A percentile compares a stretch with the other conserved stretches of the same genome.
Evolutionary conservation across 1,140 invertebrate genomes (phyloP).

Genomic region (Hycleus cichorii): DNA sequence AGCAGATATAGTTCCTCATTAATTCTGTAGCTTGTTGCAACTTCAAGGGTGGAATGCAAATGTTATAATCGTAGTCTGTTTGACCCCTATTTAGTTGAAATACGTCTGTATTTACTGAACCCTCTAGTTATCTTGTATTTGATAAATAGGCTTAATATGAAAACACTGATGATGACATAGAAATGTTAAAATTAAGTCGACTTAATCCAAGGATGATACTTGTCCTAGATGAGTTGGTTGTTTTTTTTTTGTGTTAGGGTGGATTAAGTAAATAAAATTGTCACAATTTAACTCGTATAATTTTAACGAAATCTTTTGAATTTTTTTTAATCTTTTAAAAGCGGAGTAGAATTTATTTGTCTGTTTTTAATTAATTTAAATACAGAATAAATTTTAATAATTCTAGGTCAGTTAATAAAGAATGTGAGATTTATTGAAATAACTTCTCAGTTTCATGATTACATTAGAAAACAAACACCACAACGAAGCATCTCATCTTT

Average conservation of each 20-base stretch:
- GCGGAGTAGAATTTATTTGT: too few species aligned
- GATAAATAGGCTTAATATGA: conserved; percentile 18
- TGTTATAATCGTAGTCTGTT: conserved; percentile 6
- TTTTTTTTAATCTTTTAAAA: too few species aligned
- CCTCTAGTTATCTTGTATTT: conserved; percentile 18
- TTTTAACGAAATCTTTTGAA: not conserved
- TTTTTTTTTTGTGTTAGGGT: not conserved
- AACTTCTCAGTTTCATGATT: too few species aligned
- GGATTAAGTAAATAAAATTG: not conserved
- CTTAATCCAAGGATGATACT: not conserved
- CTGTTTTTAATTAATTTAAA: too few species aligned
- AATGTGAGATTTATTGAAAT: too few species aligned
- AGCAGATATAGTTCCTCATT: too few species aligned
- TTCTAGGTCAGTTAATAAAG: too few species aligned
- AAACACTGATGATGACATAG: conserved; percentile 10
- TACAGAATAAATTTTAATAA: too few species aligned
- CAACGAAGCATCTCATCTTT: too few species aligned
- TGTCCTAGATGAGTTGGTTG: not conserved
- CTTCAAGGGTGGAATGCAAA: conserved; percentile 12
- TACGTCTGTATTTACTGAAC: conserved; percentile 17
- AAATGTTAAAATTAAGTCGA: conserved; percentile 8
- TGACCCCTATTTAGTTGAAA: conserved; percentile 5
- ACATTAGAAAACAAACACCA: too few species aligned
- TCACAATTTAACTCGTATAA: not conserved
- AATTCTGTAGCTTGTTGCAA: too few species aligned